phyloP scores from a whole-genome alignment of 2,888 invertebrate genomes.

The Pseudococcus viburni region DNA sequence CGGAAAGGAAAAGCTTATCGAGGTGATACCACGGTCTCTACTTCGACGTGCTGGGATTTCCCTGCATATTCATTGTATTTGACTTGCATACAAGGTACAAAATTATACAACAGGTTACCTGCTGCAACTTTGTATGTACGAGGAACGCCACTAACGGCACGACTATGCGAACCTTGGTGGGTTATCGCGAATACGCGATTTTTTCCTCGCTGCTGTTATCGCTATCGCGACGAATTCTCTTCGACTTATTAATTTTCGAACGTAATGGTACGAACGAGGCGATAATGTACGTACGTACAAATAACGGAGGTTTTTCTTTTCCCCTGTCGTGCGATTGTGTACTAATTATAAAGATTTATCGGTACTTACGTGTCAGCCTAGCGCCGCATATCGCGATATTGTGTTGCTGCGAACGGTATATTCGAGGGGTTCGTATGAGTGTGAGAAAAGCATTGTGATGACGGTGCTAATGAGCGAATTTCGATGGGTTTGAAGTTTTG shows the following conservation, averaged over 20 bases:
- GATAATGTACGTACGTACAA: background rate
- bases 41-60: background rate
- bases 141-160: background rate
- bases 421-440: background rate
- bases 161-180: background rate
- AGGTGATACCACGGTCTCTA: background rate
- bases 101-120: background rate
- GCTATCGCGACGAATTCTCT: background rate
- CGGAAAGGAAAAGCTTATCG: background rate
- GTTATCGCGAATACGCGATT: background rate
- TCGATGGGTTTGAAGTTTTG: too few relatives aligned
- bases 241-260: background rate
- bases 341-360: background rate
- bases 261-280: background rate
- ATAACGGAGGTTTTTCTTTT: constrained; percentile 2
- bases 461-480: too few relatives aligned
- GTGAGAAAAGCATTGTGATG: background rate
- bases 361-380: background rate
- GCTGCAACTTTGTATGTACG: background rate
- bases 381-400: background rate
- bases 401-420: background rate
- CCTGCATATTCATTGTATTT: background rate
- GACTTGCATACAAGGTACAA: background rate
- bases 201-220: background rate
- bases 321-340: background rate